A percentile compares a stretch with the other conserved stretches of the same genome.
These are phyloP conservation scores for Brevimyrus niger DNA, from an alignment of 2,113 vertebrate species.

Conservation along the genomic window DNA sequence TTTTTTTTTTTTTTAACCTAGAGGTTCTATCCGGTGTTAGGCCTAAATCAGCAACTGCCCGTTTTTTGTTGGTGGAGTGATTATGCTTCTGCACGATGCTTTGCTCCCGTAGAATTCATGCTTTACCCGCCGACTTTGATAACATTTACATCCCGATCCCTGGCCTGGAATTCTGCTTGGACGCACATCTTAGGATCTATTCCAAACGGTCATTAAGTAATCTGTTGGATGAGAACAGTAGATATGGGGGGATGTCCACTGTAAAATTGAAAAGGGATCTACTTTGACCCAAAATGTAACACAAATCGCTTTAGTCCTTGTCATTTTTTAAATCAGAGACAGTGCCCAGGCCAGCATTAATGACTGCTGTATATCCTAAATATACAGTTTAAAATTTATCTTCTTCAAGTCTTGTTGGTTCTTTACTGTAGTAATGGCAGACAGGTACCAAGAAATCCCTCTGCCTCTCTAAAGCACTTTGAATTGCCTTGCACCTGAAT, in stretches of 20 bases:
- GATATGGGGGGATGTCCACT: neutral
- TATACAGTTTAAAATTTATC: neutral
- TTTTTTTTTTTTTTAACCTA: neutral
- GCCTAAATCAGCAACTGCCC: neutral
- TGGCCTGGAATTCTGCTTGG: neutral
- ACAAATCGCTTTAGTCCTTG: neutral
- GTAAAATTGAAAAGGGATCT: neutral
- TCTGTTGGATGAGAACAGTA: neutral
- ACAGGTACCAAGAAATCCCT: neutral
- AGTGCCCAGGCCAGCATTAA: neutral
- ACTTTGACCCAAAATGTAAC: neutral
- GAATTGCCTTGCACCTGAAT: neutral
- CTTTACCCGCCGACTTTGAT: neutral
- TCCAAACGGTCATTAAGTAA: neutral
- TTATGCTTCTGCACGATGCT: neutral
- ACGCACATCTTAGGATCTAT: neutral
- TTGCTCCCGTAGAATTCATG: neutral
- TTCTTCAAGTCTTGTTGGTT: neutral
- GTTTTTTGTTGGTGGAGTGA: neutral
- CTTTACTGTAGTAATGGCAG: neutral
- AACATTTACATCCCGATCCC: neutral
- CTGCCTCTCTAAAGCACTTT: neutral
- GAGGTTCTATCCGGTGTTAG: neutral
- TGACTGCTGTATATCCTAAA: neutral
- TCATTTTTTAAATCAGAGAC: neutral